Evolutionary conservation across 2,113 vertebrate genomes (phyloP), one percentile per base, ranked within the genome.

Genomic region (Mionectes macconnelli): DNA sequence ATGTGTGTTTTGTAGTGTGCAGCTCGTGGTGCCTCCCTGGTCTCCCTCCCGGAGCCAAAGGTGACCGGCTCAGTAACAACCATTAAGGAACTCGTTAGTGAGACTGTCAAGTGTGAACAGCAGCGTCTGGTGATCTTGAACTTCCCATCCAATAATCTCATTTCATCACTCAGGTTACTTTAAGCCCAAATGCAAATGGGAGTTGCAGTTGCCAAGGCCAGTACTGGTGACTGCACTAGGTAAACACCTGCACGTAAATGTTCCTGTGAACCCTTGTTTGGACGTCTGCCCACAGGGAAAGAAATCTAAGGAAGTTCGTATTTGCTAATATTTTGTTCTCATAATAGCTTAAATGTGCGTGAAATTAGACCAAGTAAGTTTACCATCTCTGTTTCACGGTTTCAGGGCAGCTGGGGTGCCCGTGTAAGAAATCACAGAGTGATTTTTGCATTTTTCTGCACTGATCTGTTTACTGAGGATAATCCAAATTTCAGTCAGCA

Each of bases 241-340:
- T 23, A 35, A 53, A 56, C 40, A 68, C 19, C 14, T 6, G 0
- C 60, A 9, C 0, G 0, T 23, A 12, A 18, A 8, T 2, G 2
- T 55, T 55, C 64, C 55, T 79, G 30, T 45, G 42, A 42, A 18
- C 0, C 4, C 23, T 66, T 35, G 3, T 37, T 55, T 45, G 24
- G 39, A 35, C 39, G 70, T 55, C 44, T 31, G 31, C 76, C 52
- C 16, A 1, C 0, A 2, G 33, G 31, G 57, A 42, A 80, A 49
- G 30, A 84, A 68, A 72, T 7, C 5, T 37, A 50, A 24, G 12
- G 23, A 49, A 47, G 11, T 75, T 66, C 2, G 1, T 44, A 0
- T 69, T 76, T 73, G 44, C 35, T 52, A 22, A 45, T n/a, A 25
- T n/a, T 81, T 70, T 50, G 4, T 55, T 59, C 35, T 84, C 42